A percentile compares a stretch with the other conserved stretches of the same genome.
Conservation (phyloP, 2,113 vertebrate genomes). For the Loxodonta africana region DNA sequence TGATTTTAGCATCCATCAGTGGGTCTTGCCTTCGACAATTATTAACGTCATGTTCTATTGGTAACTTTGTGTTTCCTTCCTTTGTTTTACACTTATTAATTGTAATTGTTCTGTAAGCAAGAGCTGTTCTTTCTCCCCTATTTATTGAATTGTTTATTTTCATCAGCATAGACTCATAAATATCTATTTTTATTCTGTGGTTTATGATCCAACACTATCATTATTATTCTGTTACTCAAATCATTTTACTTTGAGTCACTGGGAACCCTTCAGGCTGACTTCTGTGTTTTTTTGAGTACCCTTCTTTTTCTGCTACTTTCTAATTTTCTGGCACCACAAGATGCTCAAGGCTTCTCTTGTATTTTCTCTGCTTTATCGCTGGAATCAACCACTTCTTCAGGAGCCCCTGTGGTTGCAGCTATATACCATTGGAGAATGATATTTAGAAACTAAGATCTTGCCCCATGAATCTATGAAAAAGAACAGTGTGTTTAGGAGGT, state of each 20-base stretch:
- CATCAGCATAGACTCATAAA: not conserved
- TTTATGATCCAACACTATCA: not conserved
- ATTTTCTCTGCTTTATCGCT: not conserved
- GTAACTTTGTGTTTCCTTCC: not conserved
- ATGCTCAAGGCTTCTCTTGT: not conserved
- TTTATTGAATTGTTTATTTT: not conserved
- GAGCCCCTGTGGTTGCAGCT: not conserved
- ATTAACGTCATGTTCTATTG: not conserved
- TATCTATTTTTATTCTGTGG: slow-evolving; percentile 2
- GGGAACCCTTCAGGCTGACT: not conserved
- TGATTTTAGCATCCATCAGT: not conserved
- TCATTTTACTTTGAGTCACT: not conserved
- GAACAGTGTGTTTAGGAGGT: not conserved
- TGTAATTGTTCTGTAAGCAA: slow-evolving; percentile 12
- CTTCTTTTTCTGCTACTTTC: not conserved
- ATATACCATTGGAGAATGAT: not conserved
- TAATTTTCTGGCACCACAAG: not conserved
- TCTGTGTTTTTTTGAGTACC: not conserved
- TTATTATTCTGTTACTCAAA: not conserved
- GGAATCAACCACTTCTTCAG: not conserved
- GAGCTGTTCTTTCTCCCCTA: not conserved
- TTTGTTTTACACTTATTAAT: not conserved
- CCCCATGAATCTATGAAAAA: not conserved
- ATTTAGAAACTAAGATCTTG: not conserved
- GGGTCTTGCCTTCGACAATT: not conserved